Evolutionary conservation across 2,797 vertebrate genomes (phyloP).

Genomic region (Tinamus major): DNA sequence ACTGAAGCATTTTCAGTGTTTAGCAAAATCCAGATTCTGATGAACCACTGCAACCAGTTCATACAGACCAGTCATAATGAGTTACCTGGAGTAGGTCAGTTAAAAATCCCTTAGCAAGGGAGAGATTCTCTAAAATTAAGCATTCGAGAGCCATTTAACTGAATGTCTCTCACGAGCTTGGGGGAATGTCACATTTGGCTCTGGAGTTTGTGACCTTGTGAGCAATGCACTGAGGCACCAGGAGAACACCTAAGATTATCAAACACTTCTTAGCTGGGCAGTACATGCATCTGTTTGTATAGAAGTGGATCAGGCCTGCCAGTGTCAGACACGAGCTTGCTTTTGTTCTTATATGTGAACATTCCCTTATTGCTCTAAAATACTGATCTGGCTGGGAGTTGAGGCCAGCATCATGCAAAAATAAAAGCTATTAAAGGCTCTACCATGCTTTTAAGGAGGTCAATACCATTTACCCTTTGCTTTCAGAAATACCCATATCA

Average conservation of each 20-base stretch:
- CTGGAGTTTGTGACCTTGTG: not conserved
- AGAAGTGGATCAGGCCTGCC: not conserved
- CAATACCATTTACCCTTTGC: not conserved
- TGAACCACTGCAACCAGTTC: not conserved
- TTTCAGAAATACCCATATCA: not conserved
- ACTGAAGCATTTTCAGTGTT: not conserved
- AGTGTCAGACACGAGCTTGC: not conserved
- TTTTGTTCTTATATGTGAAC: not conserved
- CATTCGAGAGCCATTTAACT: not conserved
- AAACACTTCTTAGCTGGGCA: not conserved
- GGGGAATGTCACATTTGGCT: not conserved
- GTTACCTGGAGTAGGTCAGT: not conserved
- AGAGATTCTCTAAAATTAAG: not conserved
- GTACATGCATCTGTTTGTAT: not conserved
- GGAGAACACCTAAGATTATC: not conserved
- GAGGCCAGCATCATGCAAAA: not conserved
- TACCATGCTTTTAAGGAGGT: not conserved
- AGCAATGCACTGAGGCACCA: rapidly evolving
- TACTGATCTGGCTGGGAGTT: not conserved
- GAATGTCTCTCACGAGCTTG: not conserved
- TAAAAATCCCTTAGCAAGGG: not conserved
- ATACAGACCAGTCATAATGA: not conserved
- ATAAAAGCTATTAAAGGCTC: not conserved
- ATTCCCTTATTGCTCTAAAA: not conserved
- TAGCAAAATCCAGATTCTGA: not conserved